Conservation (phyloP, 2,797 vertebrate species). For the Amphiprion clarkii region DNA sequence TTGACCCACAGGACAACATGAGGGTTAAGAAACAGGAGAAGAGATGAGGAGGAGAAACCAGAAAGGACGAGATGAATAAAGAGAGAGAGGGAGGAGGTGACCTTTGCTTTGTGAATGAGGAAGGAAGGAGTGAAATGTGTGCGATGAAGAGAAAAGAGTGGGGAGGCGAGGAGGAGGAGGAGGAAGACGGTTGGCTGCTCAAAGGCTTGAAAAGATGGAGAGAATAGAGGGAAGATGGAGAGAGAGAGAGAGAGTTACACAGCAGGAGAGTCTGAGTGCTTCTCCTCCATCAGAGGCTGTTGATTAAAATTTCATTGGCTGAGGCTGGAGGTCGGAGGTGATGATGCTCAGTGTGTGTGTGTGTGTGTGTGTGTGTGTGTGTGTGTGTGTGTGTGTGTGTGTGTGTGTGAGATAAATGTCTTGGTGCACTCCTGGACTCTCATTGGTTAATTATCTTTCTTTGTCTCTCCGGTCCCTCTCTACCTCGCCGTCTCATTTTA, state of each 20-base stretch:
- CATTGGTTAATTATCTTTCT: constrained; percentile 56
- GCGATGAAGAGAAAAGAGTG: constrained; percentile 30
- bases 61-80: background rate
- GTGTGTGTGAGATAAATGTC: constrained; percentile 44
- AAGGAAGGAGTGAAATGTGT: constrained; percentile 47
- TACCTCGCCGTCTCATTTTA: constrained; percentile 22
- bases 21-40: background rate
- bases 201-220: constrained; percentile 69
- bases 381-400: constrained; percentile 39
- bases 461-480: constrained; percentile 45
- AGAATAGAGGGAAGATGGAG: constrained; percentile 49
- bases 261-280: constrained; percentile 86
- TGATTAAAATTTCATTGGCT: constrained; percentile 88
- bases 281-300: constrained; percentile 78
- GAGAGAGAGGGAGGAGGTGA: constrained; percentile 19
- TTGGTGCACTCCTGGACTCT: constrained; percentile 42
- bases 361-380: constrained; percentile 39
- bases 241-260: constrained; percentile 72
- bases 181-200: constrained; percentile 33
- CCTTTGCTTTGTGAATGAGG: constrained; percentile 66
- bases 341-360: constrained; percentile 27
- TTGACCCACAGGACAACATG: no score
- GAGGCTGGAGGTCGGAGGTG: constrained; percentile 73
- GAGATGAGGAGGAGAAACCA: background rate
- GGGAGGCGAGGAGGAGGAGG: constrained; percentile 17